phyloP scores from a whole-genome alignment of 2,888 invertebrate genomes.

The Lasioglossum zephyrum region DNA sequence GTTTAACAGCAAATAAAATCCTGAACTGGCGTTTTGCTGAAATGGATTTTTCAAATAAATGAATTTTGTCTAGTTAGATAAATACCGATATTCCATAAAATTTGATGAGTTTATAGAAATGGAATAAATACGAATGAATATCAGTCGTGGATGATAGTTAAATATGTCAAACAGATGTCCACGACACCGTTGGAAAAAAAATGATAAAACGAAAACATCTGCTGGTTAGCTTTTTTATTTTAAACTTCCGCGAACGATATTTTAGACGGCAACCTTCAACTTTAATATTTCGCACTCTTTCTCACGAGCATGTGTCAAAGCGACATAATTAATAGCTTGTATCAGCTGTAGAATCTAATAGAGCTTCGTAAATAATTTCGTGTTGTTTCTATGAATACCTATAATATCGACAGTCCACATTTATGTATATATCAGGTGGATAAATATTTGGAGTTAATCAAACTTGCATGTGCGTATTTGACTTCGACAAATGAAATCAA shows the following conservation, averaged over 20 bases:
- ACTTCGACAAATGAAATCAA: background rate
- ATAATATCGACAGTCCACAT: background rate
- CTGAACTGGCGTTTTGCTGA: background rate
- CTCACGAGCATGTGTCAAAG: background rate
- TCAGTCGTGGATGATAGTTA: background rate
- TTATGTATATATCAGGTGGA: background rate
- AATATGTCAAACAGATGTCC: background rate
- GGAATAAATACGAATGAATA: background rate
- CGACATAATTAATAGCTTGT: background rate
- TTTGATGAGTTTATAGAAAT: background rate
- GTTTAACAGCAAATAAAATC: background rate
- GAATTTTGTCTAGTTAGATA: background rate
- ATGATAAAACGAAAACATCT: background rate
- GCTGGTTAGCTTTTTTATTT: background rate
- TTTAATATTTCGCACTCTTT: background rate
- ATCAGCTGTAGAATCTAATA: background rate
- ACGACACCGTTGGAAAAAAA: background rate
- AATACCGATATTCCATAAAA: background rate
- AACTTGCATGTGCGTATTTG: background rate
- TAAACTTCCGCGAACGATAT: background rate
- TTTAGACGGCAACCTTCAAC: background rate
- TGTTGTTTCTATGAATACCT: background rate
- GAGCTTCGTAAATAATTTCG: background rate
- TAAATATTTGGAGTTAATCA: background rate
- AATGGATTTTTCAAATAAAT: background rate